A percentile compares a stretch with the other conserved stretches of the same genome.
phyloP scores from a whole-genome alignment of 2,113 vertebrate genomes.

The Lophura nycthemera region DNA sequence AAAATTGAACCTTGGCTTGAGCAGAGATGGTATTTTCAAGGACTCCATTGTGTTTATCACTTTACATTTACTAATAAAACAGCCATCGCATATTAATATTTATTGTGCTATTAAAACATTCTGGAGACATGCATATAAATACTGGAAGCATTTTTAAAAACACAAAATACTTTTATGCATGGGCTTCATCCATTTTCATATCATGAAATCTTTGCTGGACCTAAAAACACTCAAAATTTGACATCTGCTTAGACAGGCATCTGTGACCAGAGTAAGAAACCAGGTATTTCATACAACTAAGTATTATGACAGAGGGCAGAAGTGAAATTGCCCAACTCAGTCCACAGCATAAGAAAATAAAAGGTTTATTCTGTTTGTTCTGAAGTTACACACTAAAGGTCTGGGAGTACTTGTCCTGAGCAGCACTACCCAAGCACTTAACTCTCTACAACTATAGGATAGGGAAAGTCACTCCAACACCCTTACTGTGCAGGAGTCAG shows the following conservation, averaged over 20 bases:
- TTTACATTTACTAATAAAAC: conserved; percentile 54
- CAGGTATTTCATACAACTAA: neutral
- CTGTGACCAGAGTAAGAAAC: neutral
- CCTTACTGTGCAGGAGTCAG: neutral
- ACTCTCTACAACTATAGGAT: rapidly evolving
- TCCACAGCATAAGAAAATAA: neutral
- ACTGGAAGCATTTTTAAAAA: neutral
- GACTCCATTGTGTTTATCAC: conserved; percentile 21
- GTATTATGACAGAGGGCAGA: neutral
- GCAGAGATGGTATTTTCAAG: conserved; percentile 46
- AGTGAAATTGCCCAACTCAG: neutral
- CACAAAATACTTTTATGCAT: neutral
- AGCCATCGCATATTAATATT: neutral
- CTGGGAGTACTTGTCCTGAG: neutral
- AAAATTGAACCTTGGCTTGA: conserved; percentile 52
- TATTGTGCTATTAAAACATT: neutral
- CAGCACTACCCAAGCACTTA: neutral
- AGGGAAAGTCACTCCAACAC: neutral
- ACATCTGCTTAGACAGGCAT: neutral
- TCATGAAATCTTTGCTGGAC: neutral
- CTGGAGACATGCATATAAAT: neutral
- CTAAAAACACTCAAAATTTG: neutral
- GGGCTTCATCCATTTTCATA: neutral
- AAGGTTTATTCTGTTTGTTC: neutral
- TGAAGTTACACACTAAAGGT: neutral